Conservation (phyloP, 2,797 vertebrate species). For the Phrynocephalus guinanensis region DNA sequence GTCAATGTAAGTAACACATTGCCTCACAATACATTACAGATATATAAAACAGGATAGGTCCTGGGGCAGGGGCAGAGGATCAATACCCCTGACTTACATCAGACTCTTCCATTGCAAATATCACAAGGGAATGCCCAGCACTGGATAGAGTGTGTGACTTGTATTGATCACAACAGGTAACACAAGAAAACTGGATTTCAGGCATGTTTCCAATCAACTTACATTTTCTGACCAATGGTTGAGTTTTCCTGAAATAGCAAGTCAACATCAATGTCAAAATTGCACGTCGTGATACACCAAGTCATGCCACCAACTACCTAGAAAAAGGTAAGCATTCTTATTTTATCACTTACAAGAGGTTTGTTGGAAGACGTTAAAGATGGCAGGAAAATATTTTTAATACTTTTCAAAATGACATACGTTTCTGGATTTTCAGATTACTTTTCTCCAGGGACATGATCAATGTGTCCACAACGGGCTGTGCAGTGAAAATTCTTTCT, state of each 20-base stretch:
- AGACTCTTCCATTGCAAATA: no score
- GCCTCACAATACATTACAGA: neutral
- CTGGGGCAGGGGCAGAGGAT: no score
- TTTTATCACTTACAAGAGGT: neutral
- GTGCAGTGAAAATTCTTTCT: neutral
- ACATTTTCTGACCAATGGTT: constrained; percentile 99
- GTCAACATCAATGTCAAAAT: constrained; percentile 94
- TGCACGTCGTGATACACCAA: constrained; percentile 98
- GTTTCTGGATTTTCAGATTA: neutral
- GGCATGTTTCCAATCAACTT: constrained; percentile 66
- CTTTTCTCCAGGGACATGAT: neutral
- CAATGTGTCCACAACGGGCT: neutral
- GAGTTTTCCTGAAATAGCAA: constrained; percentile 98
- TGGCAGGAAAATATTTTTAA: neutral
- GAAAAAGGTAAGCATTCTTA: constrained; percentile 42
- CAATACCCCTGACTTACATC: no score
- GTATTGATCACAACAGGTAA: neutral
- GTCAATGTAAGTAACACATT: no score
- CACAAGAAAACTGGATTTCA: neutral
- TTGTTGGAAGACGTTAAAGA: neutral
- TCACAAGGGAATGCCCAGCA: no score
- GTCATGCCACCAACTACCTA: constrained; percentile 99
- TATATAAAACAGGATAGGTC: no score
- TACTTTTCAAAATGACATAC: neutral
- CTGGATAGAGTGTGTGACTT: neutral